Conservation (phyloP, 2,113 vertebrate genomes). For the Lamprologus tigripictilis region DNA sequence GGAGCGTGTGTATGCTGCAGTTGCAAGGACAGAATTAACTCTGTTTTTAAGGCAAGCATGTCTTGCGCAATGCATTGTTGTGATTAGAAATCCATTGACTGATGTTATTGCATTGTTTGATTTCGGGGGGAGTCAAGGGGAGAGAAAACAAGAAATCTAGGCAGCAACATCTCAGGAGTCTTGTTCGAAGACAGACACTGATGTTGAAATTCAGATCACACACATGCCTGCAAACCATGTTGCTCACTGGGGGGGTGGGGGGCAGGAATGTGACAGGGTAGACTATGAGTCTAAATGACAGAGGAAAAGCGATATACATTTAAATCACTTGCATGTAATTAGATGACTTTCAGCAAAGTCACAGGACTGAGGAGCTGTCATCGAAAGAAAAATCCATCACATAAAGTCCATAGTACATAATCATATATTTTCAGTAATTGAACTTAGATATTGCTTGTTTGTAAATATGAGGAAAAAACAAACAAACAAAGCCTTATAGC, state of each 20-base stretch:
- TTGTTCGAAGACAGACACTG: slow-evolving; percentile 29
- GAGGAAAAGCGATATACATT: not conserved
- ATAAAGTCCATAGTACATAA: not conserved
- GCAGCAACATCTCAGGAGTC: slow-evolving; percentile 23
- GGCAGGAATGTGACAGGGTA: not conserved
- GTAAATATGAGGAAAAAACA: not conserved
- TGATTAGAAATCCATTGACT: not conserved
- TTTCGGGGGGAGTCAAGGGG: not conserved
- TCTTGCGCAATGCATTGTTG: not conserved
- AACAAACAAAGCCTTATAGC: not conserved
- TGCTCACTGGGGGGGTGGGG: not conserved
- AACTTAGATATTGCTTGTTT: not conserved
- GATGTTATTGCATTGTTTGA: not conserved
- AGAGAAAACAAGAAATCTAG: slow-evolving; percentile 17
- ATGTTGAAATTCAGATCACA: slow-evolving; percentile 67
- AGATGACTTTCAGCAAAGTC: not conserved
- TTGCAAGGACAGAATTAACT: not conserved
- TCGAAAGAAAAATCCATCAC: not conserved
- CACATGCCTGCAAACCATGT: slow-evolving; percentile 23
- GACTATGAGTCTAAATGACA: not conserved
- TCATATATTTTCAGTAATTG: not conserved
- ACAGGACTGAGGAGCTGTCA: not conserved
- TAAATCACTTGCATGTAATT: not conserved
- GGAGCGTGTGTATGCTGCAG: not conserved
- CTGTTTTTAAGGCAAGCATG: not conserved